Evolutionary conservation across 2,888 invertebrate genomes (phyloP), one percentile per base, ranked within the genome.

Genomic region (Hetaerina titia): DNA sequence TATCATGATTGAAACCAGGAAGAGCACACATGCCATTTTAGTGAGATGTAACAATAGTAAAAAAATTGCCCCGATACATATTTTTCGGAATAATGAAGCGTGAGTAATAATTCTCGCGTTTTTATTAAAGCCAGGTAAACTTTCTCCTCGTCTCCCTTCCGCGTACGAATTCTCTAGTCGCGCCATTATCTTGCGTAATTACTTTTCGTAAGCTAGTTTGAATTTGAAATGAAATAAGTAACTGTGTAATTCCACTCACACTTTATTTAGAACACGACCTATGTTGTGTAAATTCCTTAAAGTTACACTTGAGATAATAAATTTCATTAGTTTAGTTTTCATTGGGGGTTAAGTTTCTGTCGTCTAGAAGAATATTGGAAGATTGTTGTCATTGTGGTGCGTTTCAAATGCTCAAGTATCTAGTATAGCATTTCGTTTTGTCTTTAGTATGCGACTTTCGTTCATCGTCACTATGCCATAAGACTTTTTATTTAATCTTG

Each of bases 271-370:
- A 45, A 45, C 45, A 45, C 45, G 45, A 45, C 45, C 1, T 45
- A 45, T 1, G 45, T 45, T 45, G 45, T 45, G 45, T 45, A 45
- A 45, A 45, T 45, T 45, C 45, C 45, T 2, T 4, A 45, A 45
- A 45, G 1, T 45, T 45, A 45, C 45, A 45, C 45, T 4, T 1
- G 45, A 45, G 45, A 45, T 45, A 45, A 45, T 2, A 45, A 45
- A 45, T 45, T 45, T 69, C 31, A 58, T 15, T 9, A 25, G 74
- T 81, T 22, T 25, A 22, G 69, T 69, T 92, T 69, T 69, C n/a
- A 19, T 64, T 69, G 56, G 92, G 9, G 57, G 92, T 92, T 69
- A 92, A 69, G 92, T 92, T 92, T 92, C 69, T 89, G 15, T 89
- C 15, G 88, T n/a, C 22, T 56, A 56, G 92, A 56, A 89, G 69